Percentiles rank a stretch among this genome's conserved stretches.
Conservation (phyloP, 2,888 invertebrate genomes). For the Drosophila melanosoma region DNA sequence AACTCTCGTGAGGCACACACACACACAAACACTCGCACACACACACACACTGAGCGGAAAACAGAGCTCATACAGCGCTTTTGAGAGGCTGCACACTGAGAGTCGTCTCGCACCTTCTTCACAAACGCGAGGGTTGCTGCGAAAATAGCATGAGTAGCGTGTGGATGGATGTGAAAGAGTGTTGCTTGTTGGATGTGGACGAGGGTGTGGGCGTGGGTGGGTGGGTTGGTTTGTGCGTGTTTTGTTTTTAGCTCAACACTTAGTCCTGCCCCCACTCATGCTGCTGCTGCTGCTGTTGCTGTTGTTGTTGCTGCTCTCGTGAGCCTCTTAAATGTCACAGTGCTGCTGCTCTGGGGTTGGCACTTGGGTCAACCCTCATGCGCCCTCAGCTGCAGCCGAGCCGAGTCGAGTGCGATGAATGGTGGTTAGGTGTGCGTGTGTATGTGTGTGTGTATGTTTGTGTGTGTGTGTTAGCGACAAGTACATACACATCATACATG, state of each 20-base stretch:
- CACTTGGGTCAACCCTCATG: conserved; percentile 64
- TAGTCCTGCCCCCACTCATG: conserved; percentile 23
- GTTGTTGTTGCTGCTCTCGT: conserved; percentile 55
- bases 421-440: background rate
- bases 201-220: conserved; percentile 16
- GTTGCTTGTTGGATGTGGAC: background rate
- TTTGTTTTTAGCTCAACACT: conserved; percentile 77
- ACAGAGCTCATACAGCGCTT: conserved; percentile 38
- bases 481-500: conserved; percentile 15
- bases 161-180: background rate
- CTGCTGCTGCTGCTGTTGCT: conserved; percentile 26
- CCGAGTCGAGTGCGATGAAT: conserved; percentile 13
- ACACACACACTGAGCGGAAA: conserved; percentile 15
- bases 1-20: conserved; percentile 43
- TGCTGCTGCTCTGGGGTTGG: conserved; percentile 63
- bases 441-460: background rate
- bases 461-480: conserved; percentile 6
- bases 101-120: conserved; percentile 56
- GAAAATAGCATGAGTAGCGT: conserved; percentile 38
- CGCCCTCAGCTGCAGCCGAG: conserved; percentile 27
- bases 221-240: conserved; percentile 71
- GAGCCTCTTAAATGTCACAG: conserved; percentile 77
- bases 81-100: conserved; percentile 58
- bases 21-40: conserved; percentile 12
- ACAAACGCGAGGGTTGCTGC: conserved; percentile 69